Evolutionary conservation across 2,113 vertebrate genomes (phyloP).

Genomic region (Ailuropoda melanoleuca): DNA sequence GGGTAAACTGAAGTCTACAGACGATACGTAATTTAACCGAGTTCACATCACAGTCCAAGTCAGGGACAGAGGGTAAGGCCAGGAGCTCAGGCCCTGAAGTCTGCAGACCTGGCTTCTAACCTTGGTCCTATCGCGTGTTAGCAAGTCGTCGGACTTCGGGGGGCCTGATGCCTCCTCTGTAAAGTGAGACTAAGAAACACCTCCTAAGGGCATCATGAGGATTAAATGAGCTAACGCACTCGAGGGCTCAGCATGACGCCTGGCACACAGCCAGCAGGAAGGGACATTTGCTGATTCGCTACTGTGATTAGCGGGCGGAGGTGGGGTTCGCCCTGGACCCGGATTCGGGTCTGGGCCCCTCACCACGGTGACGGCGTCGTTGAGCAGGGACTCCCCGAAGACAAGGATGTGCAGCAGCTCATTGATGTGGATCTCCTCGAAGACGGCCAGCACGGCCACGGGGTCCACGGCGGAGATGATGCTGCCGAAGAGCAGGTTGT

Average conservation of each 20-base stretch:
- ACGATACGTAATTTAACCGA: neutral
- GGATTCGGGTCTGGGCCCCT: neutral
- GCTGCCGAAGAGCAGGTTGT: conserved; percentile 94
- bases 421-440: conserved; percentile 99
- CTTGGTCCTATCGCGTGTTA: neutral
- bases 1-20: neutral
- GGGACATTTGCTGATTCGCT: too few species aligned
- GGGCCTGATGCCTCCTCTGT: neutral
- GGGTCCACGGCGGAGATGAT: conserved; percentile 98
- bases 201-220: neutral
- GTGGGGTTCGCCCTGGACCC: neutral
- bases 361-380: conserved; percentile 97
- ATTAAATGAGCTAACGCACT: neutral
- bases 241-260: neutral
- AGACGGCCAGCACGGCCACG: conserved; percentile 96
- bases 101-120: neutral
- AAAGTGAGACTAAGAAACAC: neutral
- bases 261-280: neutral
- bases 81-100: neutral
- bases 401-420: conserved; percentile 98
- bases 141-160: neutral
- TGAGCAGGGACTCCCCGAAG: conserved; percentile 97
- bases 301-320: neutral
- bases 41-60: neutral
- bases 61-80: neutral